Evolutionary conservation across 1,140 invertebrate species (phyloP), one percentile per base, ranked within the genome.

Genomic region (Archivesica marissinica): DNA sequence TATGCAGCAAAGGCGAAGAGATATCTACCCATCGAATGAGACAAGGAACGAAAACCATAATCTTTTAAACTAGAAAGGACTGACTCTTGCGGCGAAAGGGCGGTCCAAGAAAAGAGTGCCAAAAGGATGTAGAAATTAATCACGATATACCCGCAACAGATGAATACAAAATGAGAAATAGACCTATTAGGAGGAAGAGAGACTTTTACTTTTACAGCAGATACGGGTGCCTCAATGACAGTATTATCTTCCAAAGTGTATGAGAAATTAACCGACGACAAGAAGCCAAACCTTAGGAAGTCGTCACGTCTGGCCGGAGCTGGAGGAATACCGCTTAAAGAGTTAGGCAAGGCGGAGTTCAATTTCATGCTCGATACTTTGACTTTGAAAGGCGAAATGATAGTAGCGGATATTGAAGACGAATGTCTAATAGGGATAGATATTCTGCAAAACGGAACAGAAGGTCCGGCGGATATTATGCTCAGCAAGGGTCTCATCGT

Each of bases 321-420:
- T 7, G 59, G 77, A 20, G 77, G 77, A 7, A 52, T 15, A 9
- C 59, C 30, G 17, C 33, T 80, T 13, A 80, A 80, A 9, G 77
- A 68, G 38, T 66, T 2, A 23, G 77, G 77, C 3, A 66, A 61
- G n/a, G 56, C 33, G n/a, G 33, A 6, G 0, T 41, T 78, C 30
- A 39, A 56, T 2, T n/a, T 78, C 13, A 78, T 28, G 1, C 52
- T 78, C 6, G 54, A 38, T 2, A 13, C 52, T 56, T 1, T 61
- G 13, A n/a, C 20, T 1, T 23, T 41, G 6, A 39, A 2, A 0
- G 30, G 2, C 23, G 74, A 76, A 44, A 20, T 59, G 25, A 64
- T 64, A 20, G 72, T 84, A 33, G 72, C 81, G 30, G 59, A 84
- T 23, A 84, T 77, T 38, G 70, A 76, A 76, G 81, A 84, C 68